phyloP scores from a whole-genome alignment of 2,113 vertebrate species.

The Lagopus muta region DNA sequence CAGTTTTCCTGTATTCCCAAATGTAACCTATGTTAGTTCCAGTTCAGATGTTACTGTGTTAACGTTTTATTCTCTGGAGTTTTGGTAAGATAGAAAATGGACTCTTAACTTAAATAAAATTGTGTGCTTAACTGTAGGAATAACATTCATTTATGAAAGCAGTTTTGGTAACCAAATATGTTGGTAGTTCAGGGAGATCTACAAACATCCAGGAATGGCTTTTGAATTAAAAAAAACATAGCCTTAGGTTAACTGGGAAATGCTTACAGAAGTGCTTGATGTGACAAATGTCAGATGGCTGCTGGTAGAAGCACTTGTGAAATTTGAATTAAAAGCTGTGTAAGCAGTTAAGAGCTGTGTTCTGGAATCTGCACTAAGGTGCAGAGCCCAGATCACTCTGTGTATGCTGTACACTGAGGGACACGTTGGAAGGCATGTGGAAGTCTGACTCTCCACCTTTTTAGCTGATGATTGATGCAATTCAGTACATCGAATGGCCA shows the following conservation, averaged over 20 bases:
- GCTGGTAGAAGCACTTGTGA: neutral
- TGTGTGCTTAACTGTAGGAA: neutral
- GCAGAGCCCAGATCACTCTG: neutral
- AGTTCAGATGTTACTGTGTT: neutral
- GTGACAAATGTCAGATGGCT: neutral
- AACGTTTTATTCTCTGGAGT: neutral
- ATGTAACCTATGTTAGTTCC: neutral
- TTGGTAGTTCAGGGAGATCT: neutral
- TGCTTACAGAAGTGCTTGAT: neutral
- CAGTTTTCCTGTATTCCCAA: neutral
- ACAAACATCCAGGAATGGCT: neutral
- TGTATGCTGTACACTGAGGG: neutral
- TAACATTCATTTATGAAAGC: neutral
- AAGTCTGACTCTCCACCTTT: neutral
- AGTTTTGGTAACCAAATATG: neutral
- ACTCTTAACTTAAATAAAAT: neutral
- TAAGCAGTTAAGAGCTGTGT: accelerated
- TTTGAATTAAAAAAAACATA: neutral
- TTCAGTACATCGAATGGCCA: accelerated
- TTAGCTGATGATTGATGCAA: neutral
- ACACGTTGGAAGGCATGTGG: neutral
- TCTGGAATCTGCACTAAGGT: neutral
- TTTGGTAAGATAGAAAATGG: neutral
- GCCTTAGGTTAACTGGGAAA: neutral
- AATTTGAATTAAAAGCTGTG: neutral